Evolutionary conservation across 2,113 vertebrate species (phyloP).

Genomic region (Fulmarus glacialis): DNA sequence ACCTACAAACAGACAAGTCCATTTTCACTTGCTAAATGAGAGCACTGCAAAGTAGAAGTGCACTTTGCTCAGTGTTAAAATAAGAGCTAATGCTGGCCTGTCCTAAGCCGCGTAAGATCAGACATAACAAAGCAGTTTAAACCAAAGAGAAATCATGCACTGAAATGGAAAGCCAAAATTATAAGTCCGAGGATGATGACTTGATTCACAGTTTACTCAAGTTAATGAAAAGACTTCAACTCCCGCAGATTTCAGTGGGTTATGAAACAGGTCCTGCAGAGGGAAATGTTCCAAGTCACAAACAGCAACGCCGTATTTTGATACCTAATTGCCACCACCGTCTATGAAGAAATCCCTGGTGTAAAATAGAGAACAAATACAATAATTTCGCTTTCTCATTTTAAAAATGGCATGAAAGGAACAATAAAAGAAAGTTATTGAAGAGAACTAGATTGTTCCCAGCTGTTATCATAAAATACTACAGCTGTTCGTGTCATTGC

Average conservation of each 20-base stretch:
- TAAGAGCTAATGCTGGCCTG: not conserved
- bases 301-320: not conserved
- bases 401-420: conserved; percentile 46
- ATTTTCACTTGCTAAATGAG: not conserved
- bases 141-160: not conserved
- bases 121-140: not conserved
- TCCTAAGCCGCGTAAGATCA: not conserved
- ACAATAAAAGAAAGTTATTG: conserved; percentile 60
- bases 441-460: conserved; percentile 52
- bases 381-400: conserved; percentile 23
- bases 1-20: not conserved
- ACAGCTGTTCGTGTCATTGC: conserved; percentile 49
- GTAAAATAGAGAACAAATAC: conserved; percentile 45
- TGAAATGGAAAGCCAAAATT: not conserved
- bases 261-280: conserved; percentile 35
- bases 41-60: not conserved
- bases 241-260: not conserved
- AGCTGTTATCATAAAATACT: conserved; percentile 56
- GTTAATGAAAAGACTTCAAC: conserved; percentile 7
- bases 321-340: conserved; percentile 36
- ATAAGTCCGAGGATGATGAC: not conserved
- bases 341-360: conserved; percentile 27
- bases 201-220: conserved; percentile 38
- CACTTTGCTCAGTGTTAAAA: not conserved
- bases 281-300: conserved; percentile 5